phyloP scores from a whole-genome alignment of 1,140 invertebrate species.

The Ephestia elutella region DNA sequence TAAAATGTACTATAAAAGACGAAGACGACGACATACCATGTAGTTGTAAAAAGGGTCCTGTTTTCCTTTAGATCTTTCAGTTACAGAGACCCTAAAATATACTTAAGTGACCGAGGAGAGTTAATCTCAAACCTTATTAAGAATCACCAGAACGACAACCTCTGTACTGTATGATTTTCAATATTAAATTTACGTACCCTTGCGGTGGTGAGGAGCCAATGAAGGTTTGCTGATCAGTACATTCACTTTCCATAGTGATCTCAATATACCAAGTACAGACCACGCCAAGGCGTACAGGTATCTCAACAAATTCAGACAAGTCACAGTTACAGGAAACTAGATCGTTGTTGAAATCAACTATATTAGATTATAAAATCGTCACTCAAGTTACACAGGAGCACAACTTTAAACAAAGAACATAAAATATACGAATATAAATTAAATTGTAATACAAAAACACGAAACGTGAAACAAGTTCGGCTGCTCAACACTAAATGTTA shows the following conservation, averaged over 20 bases:
- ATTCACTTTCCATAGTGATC: neutral
- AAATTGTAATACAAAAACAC: neutral
- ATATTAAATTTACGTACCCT: neutral
- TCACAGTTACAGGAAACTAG: neutral
- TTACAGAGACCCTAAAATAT: no score
- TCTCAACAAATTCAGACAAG: no score
- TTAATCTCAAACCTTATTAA: no score
- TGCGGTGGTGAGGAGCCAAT: neutral
- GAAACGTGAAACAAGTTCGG: neutral
- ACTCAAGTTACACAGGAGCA: neutral
- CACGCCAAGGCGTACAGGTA: neutral
- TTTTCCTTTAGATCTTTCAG: no score
- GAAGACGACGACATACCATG: no score
- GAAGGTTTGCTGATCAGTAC: neutral
- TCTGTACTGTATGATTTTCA: no score
- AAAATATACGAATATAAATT: neutral
- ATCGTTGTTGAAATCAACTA: neutral
- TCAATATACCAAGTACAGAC: neutral
- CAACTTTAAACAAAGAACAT: neutral
- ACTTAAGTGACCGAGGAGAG: no score
- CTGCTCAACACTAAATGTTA: conserved; percentile 2
- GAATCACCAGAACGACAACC: no score
- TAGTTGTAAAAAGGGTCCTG: no score
- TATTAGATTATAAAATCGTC: neutral
- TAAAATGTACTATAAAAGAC: no score